Conservation (phyloP, 2,888 invertebrate species). For the Kryphioiulus occultus region DNA sequence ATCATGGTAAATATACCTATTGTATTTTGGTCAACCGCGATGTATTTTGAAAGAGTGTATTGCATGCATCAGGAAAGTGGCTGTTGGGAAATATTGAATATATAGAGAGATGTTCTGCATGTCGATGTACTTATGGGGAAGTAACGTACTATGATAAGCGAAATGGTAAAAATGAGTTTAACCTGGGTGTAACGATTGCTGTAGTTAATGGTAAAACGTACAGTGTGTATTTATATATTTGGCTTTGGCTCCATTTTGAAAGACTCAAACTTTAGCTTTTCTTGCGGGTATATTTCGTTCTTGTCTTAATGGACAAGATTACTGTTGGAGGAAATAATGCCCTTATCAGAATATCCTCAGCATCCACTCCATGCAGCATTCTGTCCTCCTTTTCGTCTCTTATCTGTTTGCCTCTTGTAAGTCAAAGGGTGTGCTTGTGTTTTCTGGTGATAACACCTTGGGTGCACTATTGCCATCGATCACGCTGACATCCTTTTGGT, state of each 20-base stretch:
- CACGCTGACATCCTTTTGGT: constrained; percentile 12
- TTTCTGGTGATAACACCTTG: constrained; percentile 46
- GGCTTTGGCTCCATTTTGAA: not conserved
- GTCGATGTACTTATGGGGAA: too few species aligned
- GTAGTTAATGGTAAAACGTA: too few species aligned
- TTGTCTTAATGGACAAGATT: constrained; percentile 49
- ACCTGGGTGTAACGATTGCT: too few species aligned
- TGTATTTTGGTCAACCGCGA: not conserved
- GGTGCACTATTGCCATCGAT: constrained; percentile 27
- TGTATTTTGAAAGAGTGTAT: not conserved
- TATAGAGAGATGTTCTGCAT: too few species aligned
- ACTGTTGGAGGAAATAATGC: constrained; percentile 44
- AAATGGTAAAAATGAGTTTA: too few species aligned
- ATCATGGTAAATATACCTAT: not conserved
- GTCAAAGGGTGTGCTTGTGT: constrained; percentile 50
- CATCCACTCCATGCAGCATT: constrained; percentile 27
- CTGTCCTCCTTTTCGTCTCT: constrained; percentile 41
- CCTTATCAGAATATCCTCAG: constrained; percentile 49
- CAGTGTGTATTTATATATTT: not conserved
- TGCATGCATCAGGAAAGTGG: too few species aligned
- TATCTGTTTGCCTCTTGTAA: constrained; percentile 42
- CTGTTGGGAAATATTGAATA: too few species aligned
- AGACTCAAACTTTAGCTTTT: not conserved
- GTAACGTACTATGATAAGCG: too few species aligned
- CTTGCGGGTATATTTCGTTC: not conserved